These are phyloP conservation scores for Drosophila engyochracea DNA, from an alignment of 2,888 invertebrate genomes.

Conservation along the genomic window DNA sequence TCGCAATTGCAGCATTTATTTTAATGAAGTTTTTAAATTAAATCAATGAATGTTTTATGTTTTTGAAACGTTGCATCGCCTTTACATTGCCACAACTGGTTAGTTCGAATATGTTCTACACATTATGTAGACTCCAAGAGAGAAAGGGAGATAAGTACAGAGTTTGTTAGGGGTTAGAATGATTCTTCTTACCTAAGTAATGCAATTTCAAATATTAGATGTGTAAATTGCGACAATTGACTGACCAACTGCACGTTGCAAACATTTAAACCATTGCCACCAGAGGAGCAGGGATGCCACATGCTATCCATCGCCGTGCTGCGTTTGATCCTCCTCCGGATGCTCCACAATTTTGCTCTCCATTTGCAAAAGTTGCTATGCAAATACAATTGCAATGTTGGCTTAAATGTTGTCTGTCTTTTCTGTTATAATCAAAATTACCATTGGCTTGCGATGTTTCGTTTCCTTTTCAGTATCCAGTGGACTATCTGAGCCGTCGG, in stretches of 20 bases:
- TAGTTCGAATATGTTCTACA: background rate
- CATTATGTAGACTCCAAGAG: background rate
- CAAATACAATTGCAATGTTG: slow-evolving; percentile 1
- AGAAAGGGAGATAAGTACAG: background rate
- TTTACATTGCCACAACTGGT: too few species aligned
- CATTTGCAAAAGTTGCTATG: slow-evolving; percentile 8
- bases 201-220: background rate
- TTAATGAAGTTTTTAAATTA: background rate
- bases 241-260: slow-evolving; percentile 15
- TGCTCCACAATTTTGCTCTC: slow-evolving; percentile 49
- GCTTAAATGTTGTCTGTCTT: background rate
- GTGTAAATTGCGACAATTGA: background rate
- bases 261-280: slow-evolving; percentile 16
- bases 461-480: slow-evolving; percentile 83
- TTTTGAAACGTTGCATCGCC: background rate
- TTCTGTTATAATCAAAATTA: slow-evolving; percentile 17
- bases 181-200: slow-evolving; percentile 2
- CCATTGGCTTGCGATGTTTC: slow-evolving; percentile 74
- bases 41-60: background rate
- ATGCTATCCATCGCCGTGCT: slow-evolving; percentile 76
- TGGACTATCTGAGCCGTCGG: slow-evolving; percentile 86
- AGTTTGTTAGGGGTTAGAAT: background rate
- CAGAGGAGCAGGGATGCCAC: slow-evolving; percentile 28
- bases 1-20: slow-evolving; percentile 25
- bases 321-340: slow-evolving; percentile 79